Conservation (phyloP, 2,797 vertebrate species). For the Hoplostethus mediterraneus region DNA sequence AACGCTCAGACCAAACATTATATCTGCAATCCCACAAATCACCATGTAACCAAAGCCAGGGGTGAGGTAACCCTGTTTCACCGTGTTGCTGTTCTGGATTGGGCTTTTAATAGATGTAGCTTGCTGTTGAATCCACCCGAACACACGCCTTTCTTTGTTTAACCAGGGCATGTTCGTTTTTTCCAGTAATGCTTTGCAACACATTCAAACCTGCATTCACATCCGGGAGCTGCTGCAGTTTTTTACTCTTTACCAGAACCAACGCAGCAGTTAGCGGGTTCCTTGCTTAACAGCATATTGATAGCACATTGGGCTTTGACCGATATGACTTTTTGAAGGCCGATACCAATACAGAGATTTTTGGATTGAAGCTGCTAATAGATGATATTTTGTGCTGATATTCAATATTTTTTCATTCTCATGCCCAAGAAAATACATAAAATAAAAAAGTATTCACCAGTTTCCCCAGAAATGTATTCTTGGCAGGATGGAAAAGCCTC, state of each 20-base stretch:
- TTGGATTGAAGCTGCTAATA: no score
- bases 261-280: background rate
- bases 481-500: background rate
- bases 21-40: no score
- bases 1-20: no score
- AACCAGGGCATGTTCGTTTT: background rate
- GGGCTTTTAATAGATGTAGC: background rate
- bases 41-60: no score
- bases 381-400: no score
- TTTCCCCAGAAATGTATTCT: background rate
- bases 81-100: background rate
- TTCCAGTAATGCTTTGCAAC: background rate
- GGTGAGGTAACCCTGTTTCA: background rate
- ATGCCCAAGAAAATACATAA: no score
- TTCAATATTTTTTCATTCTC: no score
- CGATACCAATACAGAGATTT: no score
- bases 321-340: background rate
- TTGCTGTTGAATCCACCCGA: background rate
- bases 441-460: background rate
- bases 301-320: no score
- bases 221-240: background rate
- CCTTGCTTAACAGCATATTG: no score
- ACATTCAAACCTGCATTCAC: background rate
- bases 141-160: background rate
- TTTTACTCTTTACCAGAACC: background rate